phyloP scores from a whole-genome alignment of 1,140 invertebrate species.

The Chionoecetes opilio region DNA sequence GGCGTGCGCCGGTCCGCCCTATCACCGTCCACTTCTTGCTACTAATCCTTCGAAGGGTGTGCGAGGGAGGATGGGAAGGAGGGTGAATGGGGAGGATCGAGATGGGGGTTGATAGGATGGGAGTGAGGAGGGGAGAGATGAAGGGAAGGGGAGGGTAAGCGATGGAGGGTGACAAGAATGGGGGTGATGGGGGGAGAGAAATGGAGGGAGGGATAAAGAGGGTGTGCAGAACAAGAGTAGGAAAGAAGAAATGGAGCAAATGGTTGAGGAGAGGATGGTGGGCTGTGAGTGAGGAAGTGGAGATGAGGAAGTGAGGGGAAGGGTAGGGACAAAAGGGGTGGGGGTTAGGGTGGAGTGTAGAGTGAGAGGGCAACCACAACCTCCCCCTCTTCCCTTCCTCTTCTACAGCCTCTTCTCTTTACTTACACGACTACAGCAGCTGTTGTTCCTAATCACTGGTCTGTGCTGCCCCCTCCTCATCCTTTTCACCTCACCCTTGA shows the following conservation, averaged over 20 bases:
- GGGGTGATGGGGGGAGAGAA: background rate
- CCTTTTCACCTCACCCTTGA: background rate
- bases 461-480: background rate
- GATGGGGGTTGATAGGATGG: background rate
- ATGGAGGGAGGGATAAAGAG: background rate
- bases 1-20: background rate
- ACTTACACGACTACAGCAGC: background rate
- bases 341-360: background rate
- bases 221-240: background rate
- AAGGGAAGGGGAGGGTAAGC: background rate
- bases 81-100: background rate
- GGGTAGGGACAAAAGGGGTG: background rate
- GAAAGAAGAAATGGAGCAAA: background rate
- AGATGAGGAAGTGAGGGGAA: background rate
- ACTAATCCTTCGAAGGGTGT: conserved; percentile 10
- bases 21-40: conserved; percentile 5
- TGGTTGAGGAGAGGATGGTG: background rate
- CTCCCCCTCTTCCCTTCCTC: background rate
- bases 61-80: conserved; percentile 13
- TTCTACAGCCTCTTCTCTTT: background rate
- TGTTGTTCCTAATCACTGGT: background rate
- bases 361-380: background rate
- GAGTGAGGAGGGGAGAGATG: background rate
- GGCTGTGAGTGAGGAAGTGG: background rate
- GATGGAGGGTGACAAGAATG: background rate